phyloP scores from a whole-genome alignment of 92 coral and sea anemone genomes.

The Palythoa grandis region DNA sequence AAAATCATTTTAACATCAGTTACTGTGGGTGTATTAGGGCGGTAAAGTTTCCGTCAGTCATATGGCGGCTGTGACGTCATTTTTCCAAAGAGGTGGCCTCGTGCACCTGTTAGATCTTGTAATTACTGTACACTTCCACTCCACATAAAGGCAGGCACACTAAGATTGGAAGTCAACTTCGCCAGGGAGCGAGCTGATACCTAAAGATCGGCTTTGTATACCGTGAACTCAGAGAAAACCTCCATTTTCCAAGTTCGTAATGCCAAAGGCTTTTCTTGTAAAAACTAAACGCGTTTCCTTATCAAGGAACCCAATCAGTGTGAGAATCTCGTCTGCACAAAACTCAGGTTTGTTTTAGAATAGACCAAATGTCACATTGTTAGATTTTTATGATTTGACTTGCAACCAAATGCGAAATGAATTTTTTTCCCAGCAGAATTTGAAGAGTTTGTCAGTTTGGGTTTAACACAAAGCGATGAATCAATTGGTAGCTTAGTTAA shows the following conservation, averaged over 20 bases:
- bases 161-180: not conserved
- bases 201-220: not conserved
- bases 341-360: slow-evolving; percentile 30
- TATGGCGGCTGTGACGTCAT: slow-evolving; percentile 57
- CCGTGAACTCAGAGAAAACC: not conserved
- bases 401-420: not conserved
- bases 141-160: slow-evolving; percentile 35
- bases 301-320: slow-evolving; percentile 36
- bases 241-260: slow-evolving; percentile 30
- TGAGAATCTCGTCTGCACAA: slow-evolving; percentile 14
- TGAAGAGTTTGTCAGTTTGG: not conserved
- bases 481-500: not conserved
- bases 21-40: slow-evolving; percentile 35
- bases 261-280: slow-evolving; percentile 74
- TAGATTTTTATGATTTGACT: not conserved
- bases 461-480: slow-evolving; percentile 5
- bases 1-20: slow-evolving; percentile 18
- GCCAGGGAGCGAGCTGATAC: not conserved
- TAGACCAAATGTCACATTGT: not conserved
- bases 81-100: slow-evolving; percentile 41
- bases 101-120: slow-evolving; percentile 58
- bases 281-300: slow-evolving; percentile 53
- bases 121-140: slow-evolving; percentile 58
- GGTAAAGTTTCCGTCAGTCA: slow-evolving; percentile 43
- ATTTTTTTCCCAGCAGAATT: not conserved